Evolutionary conservation across 2,113 vertebrate species (phyloP), one percentile per base, ranked within the genome.

Genomic region (Cyanocitta stelleri): DNA sequence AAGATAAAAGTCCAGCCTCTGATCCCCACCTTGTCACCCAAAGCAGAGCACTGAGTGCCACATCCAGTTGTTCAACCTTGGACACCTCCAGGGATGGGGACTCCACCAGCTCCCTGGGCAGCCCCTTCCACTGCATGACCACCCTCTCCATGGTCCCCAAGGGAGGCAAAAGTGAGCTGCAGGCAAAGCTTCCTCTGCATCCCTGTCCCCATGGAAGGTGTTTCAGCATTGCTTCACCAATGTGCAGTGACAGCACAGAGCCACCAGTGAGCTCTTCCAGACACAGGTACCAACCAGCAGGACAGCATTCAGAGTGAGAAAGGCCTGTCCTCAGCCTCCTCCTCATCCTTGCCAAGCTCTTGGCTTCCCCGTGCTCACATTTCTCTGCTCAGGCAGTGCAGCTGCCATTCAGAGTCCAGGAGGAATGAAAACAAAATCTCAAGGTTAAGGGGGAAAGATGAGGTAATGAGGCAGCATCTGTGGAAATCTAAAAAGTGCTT

Each of bases 1-100:
- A 18, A 0, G 1, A 27, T 11, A 0, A 6, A 6, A 52, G 44
- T 68, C 32, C 54, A 68, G 1, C 44, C 26, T 43, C 24, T 33
- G 1, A 67, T 8, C 37, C 1, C 32, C 26, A 26, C 21, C 13
- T 0, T 59, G 44, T 17, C 54, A 58, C 44, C 72, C 26, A 35
- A 10, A 16, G 26, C 72, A 67, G 35, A 51, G 72, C 62, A 16
- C 61, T 6, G 35, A 49, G 52, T 49, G 62, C 30, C 71, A 43
- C 1, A 2, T 19, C 18, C 59, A 15, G 4, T 3, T 8, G 27
- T 19, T 55, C n/a, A 37, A 37, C 35, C 41, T 7, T 39, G 41
- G 22, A 58, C n/a, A 27, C 24, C 29, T 82, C 35, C 24, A 30
- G 51, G 51, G 12, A 16, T 26, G 35, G 35, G 24, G 61, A 17